These are phyloP conservation scores for Drosophila picticornis DNA, from an alignment of 2,888 invertebrate species.

Conservation along the genomic window DNA sequence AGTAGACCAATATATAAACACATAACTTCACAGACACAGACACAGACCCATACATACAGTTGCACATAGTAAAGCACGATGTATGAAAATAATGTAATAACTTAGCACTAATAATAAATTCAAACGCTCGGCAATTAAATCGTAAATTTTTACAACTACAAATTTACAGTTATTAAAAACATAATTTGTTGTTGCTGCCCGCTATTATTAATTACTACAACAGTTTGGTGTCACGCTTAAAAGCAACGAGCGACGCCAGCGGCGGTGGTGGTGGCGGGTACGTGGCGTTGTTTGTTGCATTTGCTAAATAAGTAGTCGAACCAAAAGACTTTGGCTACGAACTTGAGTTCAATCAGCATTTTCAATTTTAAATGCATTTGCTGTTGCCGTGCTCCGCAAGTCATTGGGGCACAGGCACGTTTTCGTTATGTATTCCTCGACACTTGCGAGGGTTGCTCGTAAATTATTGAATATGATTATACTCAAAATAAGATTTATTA, in stretches of 20 bases:
- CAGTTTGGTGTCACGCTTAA: slow-evolving; percentile 79
- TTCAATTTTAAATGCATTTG: slow-evolving; percentile 75
- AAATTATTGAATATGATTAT: slow-evolving; percentile 24
- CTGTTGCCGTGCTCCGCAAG: slow-evolving; percentile 62
- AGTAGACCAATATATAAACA: slow-evolving; percentile 11
- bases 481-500: not conserved
- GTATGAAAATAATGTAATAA: slow-evolving; percentile 50
- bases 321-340: slow-evolving; percentile 77
- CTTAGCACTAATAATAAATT: slow-evolving; percentile 77
- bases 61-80: slow-evolving; percentile 19
- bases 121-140: slow-evolving; percentile 76
- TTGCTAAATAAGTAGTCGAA: slow-evolving; percentile 68
- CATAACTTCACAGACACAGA: not conserved
- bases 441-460: slow-evolving; percentile 58
- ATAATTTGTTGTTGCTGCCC: slow-evolving; percentile 78
- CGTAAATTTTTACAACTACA: slow-evolving; percentile 81
- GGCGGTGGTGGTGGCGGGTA: slow-evolving; percentile 8
- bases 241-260: slow-evolving; percentile 31
- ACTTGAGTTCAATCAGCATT: slow-evolving; percentile 80
- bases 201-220: slow-evolving; percentile 78
- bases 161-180: slow-evolving; percentile 81
- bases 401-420: slow-evolving; percentile 76
- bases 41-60: not conserved
- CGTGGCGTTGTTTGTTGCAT: slow-evolving; percentile 41
- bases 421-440: slow-evolving; percentile 58